Evolutionary conservation across 2,888 invertebrate genomes (phyloP).

Genomic region (Entomobrya multifasciata): DNA sequence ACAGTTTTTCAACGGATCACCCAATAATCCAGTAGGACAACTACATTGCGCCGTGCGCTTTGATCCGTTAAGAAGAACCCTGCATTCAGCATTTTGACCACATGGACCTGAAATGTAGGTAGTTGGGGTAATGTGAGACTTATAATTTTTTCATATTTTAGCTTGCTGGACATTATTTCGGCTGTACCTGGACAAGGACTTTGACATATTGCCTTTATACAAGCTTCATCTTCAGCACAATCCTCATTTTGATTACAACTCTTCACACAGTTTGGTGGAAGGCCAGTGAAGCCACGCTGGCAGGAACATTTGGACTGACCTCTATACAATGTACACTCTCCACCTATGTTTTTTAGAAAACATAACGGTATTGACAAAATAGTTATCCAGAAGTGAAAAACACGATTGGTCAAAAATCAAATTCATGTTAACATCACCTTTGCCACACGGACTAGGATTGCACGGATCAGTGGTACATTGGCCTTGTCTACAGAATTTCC

Average conservation of each 20-base stretch:
- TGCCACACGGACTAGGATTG: slow-evolving; percentile 70
- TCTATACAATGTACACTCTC: slow-evolving; percentile 52
- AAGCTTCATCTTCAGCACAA: slow-evolving; percentile 66
- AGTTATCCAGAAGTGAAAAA: too few species aligned
- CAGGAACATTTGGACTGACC: slow-evolving; percentile 68
- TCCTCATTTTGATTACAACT: slow-evolving; percentile 60
- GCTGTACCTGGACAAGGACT: slow-evolving; percentile 71
- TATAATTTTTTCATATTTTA: background rate
- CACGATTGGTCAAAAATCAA: too few species aligned
- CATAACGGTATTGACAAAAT: background rate
- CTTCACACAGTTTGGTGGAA: slow-evolving; percentile 69
- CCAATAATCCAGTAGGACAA: slow-evolving; percentile 63
- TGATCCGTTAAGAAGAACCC: slow-evolving; percentile 43
- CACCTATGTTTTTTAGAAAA: slow-evolving; percentile 40
- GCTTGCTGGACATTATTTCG: background rate
- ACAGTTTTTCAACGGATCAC: slow-evolving; percentile 68
- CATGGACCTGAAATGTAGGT: slow-evolving; percentile 60
- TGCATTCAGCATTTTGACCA: slow-evolving; percentile 67
- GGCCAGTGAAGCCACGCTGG: slow-evolving; percentile 62
- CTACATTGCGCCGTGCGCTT: slow-evolving; percentile 68
- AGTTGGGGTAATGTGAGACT: slow-evolving; percentile 1
- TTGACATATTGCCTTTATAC: slow-evolving; percentile 65
- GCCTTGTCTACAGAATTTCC: slow-evolving; percentile 69
- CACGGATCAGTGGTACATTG: slow-evolving; percentile 72
- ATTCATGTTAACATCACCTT: slow-evolving; percentile 51